Evolutionary conservation across 2,797 vertebrate genomes (phyloP), one percentile per base, ranked within the genome.

Genomic region (Cercopithecus mitis): DNA sequence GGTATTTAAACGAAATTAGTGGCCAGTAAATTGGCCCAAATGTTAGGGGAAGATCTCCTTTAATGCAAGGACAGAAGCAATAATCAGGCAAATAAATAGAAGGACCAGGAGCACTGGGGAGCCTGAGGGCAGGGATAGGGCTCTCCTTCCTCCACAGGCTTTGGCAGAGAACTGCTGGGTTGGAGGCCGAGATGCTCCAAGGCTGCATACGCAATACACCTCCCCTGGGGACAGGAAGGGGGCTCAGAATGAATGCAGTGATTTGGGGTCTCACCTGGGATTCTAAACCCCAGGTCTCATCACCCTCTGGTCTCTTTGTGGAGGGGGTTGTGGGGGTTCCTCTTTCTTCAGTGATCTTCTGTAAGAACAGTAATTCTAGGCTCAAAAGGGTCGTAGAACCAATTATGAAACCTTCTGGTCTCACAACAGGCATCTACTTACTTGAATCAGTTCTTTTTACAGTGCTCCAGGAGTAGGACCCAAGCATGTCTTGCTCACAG

Each of bases 11-110:
- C 90, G 90, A 88, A 88, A 87, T 89, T 41, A 91, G 75, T 70
- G 96, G 95, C 98, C 97, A 97, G 95, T 97, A 97, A 98, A 97
- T 91, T 89, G 97, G 96, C 98, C 97, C 91, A 97, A 94, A 94
- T 45, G 57, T 95, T 82, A 92, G 81, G 96, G 87, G 79, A 86
- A 50, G 88, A 97, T 95, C 88, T 92, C 96, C 97, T 96, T 97
- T 97, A 92, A 97, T 17, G 50, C 75, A 95, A 94, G 94, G 94
- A 93, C 96, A 97, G 70, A 88, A 92, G 88, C 81, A 87, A 90
- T 20, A 36, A 91, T 57, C 8, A 73, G 95, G 87, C 94, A 97
- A 98, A 98, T 97, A 98, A 98, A 98, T 96, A 98, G 97, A 97
- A 97, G 94, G 82, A 75, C 87, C 87, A 84, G 88, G 94, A 77